phyloP scores from a whole-genome alignment of 2,888 invertebrate genomes.

The Napeogenes inachia region DNA sequence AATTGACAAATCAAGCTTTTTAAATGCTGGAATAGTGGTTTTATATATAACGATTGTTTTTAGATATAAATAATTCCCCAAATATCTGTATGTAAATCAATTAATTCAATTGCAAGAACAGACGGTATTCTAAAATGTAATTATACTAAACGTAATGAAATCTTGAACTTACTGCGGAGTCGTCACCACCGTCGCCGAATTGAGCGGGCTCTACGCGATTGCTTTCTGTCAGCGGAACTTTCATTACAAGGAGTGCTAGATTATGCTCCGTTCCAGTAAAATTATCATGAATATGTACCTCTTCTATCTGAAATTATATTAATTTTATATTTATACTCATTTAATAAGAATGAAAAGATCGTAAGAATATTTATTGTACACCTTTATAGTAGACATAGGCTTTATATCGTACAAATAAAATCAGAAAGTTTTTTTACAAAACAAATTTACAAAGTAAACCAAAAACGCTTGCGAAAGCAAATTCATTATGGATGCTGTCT shows the following conservation, averaged over 20 bases:
- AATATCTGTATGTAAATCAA: too few species aligned
- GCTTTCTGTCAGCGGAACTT: conserved; percentile 38
- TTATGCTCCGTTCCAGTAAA: conserved; percentile 45
- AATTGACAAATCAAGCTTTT: too few species aligned
- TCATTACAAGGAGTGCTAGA: conserved; percentile 48
- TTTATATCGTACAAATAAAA: conserved; percentile 4
- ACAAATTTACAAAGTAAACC: background rate
- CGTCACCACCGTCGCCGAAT: conserved; percentile 31
- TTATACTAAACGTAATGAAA: conserved; percentile 2
- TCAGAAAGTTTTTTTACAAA: background rate
- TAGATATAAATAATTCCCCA: background rate
- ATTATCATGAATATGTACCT: conserved; percentile 47
- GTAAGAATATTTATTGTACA: background rate
- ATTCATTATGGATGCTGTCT: too few species aligned
- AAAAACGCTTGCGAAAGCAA: background rate
- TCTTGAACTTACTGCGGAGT: conserved; percentile 25
- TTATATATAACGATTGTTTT: background rate
- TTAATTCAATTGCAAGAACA: too few species aligned
- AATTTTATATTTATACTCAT: conserved; percentile 3
- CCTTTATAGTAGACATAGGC: conserved; percentile 3
- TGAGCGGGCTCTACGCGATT: conserved; percentile 40
- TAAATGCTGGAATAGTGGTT: background rate
- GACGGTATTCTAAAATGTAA: background rate
- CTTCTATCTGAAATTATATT: conserved; percentile 44
- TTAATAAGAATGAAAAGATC: background rate